These are phyloP conservation scores for Leptogaster cylindrica DNA, from an alignment of 2,888 invertebrate species.

Conservation along the genomic window DNA sequence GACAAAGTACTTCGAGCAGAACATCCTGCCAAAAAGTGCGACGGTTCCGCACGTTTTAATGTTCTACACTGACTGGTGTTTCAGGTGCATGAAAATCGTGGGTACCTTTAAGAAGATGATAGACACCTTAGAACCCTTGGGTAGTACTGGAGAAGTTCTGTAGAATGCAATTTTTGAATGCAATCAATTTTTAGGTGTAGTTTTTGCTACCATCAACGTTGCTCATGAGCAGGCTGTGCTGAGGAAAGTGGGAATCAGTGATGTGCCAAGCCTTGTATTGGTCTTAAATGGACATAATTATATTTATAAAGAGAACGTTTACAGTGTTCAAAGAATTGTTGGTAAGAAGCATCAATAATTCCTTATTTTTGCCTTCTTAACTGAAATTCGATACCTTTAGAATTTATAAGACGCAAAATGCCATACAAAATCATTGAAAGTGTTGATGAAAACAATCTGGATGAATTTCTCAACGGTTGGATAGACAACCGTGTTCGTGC, in stretches of 20 bases:
- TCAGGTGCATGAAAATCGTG: constrained; percentile 88
- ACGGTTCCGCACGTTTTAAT: constrained; percentile 84
- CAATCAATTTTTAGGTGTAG: constrained; percentile 62
- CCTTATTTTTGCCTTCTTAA: no score
- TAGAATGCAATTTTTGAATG: no score
- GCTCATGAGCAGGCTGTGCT: constrained; percentile 80
- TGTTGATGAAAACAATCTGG: constrained; percentile 75
- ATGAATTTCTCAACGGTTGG: constrained; percentile 85
- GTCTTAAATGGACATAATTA: constrained; percentile 83
- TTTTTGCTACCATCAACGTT: constrained; percentile 83
- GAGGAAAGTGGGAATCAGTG: constrained; percentile 78
- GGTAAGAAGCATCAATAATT: constrained; percentile 64
- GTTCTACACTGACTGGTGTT: constrained; percentile 95
- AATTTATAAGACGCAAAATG: constrained; percentile 86
- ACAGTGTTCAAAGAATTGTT: constrained; percentile 80
- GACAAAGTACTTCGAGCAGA: constrained; percentile 86
- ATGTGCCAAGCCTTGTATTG: constrained; percentile 81
- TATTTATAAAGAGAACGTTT: constrained; percentile 82
- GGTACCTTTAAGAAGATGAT: constrained; percentile 84
- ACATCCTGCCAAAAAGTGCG: constrained; percentile 81
- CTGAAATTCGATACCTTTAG: constrained; percentile 60
- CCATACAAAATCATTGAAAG: constrained; percentile 78
- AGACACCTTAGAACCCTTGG: constrained; percentile 84
- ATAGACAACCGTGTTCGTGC: constrained; percentile 90
- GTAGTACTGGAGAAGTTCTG: constrained; percentile 58